Conservation (phyloP, 2,888 invertebrate genomes). For the Drosophila melanosoma region DNA sequence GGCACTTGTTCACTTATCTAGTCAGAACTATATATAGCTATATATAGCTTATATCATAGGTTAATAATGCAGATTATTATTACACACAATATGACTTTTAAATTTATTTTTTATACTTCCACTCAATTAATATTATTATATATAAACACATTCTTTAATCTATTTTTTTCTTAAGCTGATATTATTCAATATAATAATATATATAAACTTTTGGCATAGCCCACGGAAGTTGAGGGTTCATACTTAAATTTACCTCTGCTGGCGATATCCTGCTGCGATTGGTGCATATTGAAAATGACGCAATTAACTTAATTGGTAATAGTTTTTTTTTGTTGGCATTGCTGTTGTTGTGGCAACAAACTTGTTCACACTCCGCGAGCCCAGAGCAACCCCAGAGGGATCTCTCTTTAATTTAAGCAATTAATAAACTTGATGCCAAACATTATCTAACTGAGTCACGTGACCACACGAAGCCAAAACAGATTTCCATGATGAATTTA, state of each 20-base stretch:
- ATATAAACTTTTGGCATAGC: slow-evolving; percentile 12
- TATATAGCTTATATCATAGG: no score
- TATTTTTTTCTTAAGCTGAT: not conserved
- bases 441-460: slow-evolving; percentile 78
- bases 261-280: slow-evolving; percentile 62
- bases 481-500: slow-evolving; percentile 81
- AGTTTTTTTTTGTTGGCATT: slow-evolving; percentile 64
- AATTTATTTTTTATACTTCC: no score
- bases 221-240: slow-evolving; percentile 20
- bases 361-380: slow-evolving; percentile 32
- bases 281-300: slow-evolving; percentile 64
- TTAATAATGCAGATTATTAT: no score
- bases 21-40: no score
- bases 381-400: slow-evolving; percentile 43
- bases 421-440: slow-evolving; percentile 72
- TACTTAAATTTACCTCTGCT: slow-evolving; percentile 11
- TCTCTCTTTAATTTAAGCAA: slow-evolving; percentile 72
- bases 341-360: slow-evolving; percentile 55
- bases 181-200: not conserved
- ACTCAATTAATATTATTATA: no score
- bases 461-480: slow-evolving; percentile 77
- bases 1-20: not conserved
- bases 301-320: slow-evolving; percentile 78
- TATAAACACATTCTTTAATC: no score
- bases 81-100: no score